Base-by-base conservation (phyloP, 2,113 vertebrate species). In the Coptodon rendalli region DNA sequence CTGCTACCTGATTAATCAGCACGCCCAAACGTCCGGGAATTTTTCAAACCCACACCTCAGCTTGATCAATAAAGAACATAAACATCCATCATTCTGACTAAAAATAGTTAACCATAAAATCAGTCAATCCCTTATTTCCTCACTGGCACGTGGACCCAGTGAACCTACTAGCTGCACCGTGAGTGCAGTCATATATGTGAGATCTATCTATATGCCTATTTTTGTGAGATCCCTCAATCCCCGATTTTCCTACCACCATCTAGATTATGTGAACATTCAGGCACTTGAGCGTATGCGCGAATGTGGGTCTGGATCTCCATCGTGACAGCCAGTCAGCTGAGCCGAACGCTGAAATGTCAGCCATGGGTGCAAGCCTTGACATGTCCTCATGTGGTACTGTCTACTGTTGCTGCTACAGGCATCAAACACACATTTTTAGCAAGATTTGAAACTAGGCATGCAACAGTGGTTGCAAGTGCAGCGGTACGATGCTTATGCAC, bases 1-100 rank as follows among this genome's bases (percentile, higher is more conserved):
- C 81, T 87, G 87, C 91, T 61, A 38, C 91, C 88, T 90, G 92
- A 95, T 95, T 95, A 94, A 95, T 95, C 93, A 89, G 88, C 86
- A 56, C 19, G 52, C 79, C 40, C 24, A 12, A 78, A 82, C 86
- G 83, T 86, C 89, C 31, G 45, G 57, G 85, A 91, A 90, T 85
- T 94, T 89, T 73, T 87, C 83, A 89, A 86, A 86, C 88, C 87
- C 84, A 79, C 92, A 91, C 81, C 90, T 92, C 87, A 61, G 83
- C 86, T 53, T 92, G 93, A 95, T 96, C 95, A 92, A 96, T 95
- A 94, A 94, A 94, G 95, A 84, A 93, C 94, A 94, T 93, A 94
- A 94, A 92, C 93, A 95, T 96, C 91, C 94, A 95, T 96, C 94
- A 95, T 86, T 92, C 88, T 87, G 91, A 91, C 91, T 95, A 95